Conservation (phyloP, 1,140 invertebrate species). For the Hyles euphorbiae region DNA sequence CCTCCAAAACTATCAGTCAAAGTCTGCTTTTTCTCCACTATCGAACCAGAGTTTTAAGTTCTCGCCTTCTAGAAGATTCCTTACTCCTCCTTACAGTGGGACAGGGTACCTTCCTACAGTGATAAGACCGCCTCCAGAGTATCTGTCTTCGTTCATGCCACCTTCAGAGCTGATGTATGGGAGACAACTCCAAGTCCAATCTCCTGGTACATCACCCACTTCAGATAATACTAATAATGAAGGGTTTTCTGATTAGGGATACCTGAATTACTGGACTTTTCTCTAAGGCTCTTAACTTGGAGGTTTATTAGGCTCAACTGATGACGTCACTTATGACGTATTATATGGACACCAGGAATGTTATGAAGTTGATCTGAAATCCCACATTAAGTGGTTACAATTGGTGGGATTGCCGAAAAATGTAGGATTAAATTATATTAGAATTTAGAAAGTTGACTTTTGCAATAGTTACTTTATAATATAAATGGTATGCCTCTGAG, state of each 20-base stretch:
- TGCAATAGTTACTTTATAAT: too few relatives aligned
- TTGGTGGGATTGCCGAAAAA: too few relatives aligned
- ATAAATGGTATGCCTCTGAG: too few relatives aligned
- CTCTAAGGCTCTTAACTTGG: constrained; percentile 20
- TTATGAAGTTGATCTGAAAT: too few relatives aligned
- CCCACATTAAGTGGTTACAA: too few relatives aligned
- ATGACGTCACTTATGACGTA: too few relatives aligned
- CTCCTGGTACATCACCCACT: constrained; percentile 67
- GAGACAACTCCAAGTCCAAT: constrained; percentile 59
- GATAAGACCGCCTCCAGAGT: constrained; percentile 79
- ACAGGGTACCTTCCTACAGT: constrained; percentile 88
- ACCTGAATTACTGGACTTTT: constrained; percentile 47
- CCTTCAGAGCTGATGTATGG: constrained; percentile 68
- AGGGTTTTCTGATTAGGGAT: constrained; percentile 70
- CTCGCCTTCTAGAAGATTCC: constrained; percentile 79
- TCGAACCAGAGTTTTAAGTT: constrained; percentile 77
- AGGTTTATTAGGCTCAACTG: too few relatives aligned
- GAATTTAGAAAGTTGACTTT: too few relatives aligned
- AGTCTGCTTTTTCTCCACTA: constrained; percentile 85
- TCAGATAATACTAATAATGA: constrained; percentile 72
- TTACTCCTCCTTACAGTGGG: constrained; percentile 86
- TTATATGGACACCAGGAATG: too few relatives aligned
- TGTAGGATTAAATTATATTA: too few relatives aligned
- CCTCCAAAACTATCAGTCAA: constrained; percentile 62
- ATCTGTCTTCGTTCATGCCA: constrained; percentile 64